phyloP scores from a whole-genome alignment of 2,113 vertebrate genomes.

The Carassius gibelio region DNA sequence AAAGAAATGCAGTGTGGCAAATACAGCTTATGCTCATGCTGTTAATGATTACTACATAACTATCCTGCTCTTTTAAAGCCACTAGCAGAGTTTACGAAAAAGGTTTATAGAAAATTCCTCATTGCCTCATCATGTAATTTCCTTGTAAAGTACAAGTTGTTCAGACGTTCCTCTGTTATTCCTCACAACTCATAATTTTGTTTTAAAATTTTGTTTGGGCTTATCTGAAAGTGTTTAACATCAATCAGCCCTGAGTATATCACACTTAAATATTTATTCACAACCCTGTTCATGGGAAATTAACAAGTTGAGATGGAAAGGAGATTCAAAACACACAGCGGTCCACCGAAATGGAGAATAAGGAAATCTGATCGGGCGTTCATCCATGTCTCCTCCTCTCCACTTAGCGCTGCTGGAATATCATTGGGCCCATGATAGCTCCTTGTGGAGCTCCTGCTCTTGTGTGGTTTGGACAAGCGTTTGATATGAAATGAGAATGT shows the following conservation, averaged over 20 bases:
- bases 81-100: background rate
- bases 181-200: constrained; percentile 16
- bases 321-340: constrained; percentile 39
- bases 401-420: constrained; percentile 52
- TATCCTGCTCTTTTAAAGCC: background rate
- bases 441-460: constrained; percentile 69
- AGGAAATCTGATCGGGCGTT: constrained; percentile 30
- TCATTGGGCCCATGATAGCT: constrained; percentile 63
- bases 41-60: background rate
- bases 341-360: constrained; percentile 29
- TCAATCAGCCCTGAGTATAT: constrained; percentile 18
- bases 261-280: constrained; percentile 44
- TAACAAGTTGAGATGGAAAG: constrained; percentile 36
- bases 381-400: constrained; percentile 43
- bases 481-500: constrained; percentile 74
- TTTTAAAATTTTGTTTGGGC: background rate
- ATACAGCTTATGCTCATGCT: background rate
- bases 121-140: constrained; percentile 1
- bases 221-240: constrained; percentile 20
- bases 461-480: constrained; percentile 77
- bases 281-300: constrained; percentile 35
- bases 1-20: background rate
- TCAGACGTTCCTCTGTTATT: constrained; percentile 13
- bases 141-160: constrained; percentile 9
- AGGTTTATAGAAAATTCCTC: background rate